A percentile compares a stretch with the other conserved stretches of the same genome.
Conservation (phyloP, 2,113 vertebrate genomes). For the Manacus vitellinus region DNA sequence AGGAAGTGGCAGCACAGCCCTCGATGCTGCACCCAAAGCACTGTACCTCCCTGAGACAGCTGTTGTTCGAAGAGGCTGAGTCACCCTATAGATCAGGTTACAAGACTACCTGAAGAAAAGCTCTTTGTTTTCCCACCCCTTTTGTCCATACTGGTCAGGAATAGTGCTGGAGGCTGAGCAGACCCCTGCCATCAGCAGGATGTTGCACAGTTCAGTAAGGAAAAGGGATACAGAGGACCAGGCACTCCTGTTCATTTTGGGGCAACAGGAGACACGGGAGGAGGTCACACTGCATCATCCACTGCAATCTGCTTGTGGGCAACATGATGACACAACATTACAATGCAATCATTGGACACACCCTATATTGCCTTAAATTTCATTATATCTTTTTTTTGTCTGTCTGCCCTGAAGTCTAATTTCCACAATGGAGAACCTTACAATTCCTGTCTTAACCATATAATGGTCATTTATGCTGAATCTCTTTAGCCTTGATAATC, state of each 20-base stretch:
- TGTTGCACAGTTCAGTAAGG: neutral
- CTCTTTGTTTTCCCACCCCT: conserved; percentile 50
- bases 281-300: neutral
- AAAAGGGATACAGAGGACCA: neutral
- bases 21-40: neutral
- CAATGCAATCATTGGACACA: neutral
- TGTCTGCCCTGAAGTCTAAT: neutral
- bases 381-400: neutral
- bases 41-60: neutral
- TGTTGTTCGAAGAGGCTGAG: conserved; percentile 41
- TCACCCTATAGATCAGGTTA: conserved; percentile 60
- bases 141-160: conserved; percentile 28
- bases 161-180: neutral
- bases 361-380: neutral
- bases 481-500: neutral
- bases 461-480: neutral
- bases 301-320: neutral
- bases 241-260: neutral
- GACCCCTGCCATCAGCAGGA: neutral
- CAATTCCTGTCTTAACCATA: neutral
- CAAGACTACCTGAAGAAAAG: conserved; percentile 45
- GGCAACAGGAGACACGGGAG: neutral
- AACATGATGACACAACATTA: neutral
- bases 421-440: neutral
- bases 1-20: conserved; percentile 40